Evolutionary conservation across 2,797 vertebrate species (phyloP).

Genomic region (Vireo griseus): DNA sequence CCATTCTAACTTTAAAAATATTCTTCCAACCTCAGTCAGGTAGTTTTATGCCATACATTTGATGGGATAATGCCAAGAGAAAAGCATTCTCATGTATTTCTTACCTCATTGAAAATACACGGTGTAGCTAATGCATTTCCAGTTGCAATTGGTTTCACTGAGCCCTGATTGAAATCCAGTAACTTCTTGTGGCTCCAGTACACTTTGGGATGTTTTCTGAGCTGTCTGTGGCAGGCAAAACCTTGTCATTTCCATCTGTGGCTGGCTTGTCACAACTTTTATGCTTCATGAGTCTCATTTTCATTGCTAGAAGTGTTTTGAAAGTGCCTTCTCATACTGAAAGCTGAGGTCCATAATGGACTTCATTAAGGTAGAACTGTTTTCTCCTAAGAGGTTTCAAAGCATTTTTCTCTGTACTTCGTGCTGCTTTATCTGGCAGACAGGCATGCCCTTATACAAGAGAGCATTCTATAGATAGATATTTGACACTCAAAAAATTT

Average conservation of each 20-base stretch:
- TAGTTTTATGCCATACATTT: not conserved
- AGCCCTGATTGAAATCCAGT: not conserved
- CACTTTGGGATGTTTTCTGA: conserved; percentile 5
- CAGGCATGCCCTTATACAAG: not conserved
- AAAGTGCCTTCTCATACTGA: conserved; percentile 26
- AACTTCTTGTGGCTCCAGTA: not conserved
- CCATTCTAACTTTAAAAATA: not conserved
- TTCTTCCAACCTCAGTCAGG: not conserved
- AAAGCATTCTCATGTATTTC: not conserved
- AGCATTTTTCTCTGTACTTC: conserved; percentile 22
- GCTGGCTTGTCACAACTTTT: conserved; percentile 49
- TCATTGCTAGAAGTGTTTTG: not conserved
- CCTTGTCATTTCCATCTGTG: conserved; percentile 24
- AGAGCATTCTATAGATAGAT: conserved; percentile 17
- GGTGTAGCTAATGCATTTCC: not conserved
- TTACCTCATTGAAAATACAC: not conserved
- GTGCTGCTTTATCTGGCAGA: conserved; percentile 1
- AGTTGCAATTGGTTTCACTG: not conserved
- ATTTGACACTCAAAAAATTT: not conserved
- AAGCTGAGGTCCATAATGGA: conserved; percentile 46
- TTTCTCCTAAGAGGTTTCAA: conserved; percentile 30
- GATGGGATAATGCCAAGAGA: not conserved
- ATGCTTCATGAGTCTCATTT: conserved; percentile 32
- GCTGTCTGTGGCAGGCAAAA: conserved; percentile 18
- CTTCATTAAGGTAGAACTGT: conserved; percentile 50